Evolutionary conservation across 2,113 vertebrate genomes (phyloP).

Genomic region (Acanthochromis polyacanthus): DNA sequence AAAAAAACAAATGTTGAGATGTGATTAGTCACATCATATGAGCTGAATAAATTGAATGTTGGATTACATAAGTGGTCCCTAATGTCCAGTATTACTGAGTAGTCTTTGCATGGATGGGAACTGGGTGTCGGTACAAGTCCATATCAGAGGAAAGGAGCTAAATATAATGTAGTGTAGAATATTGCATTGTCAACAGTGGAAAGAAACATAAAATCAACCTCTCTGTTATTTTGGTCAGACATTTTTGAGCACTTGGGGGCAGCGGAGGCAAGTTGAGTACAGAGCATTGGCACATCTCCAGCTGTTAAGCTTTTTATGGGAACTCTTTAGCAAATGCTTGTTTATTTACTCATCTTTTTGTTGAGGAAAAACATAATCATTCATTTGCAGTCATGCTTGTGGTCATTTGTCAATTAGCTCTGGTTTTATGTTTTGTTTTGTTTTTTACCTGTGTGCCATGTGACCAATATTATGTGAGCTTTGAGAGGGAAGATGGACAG

Average conservation of each 20-base stretch:
- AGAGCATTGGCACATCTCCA: background rate
- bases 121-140: background rate
- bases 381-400: too few species aligned
- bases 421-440: too few species aligned
- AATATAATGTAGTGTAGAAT: background rate
- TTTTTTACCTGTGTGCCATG: too few species aligned
- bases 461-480: too few species aligned
- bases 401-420: too few species aligned
- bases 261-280: background rate
- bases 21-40: background rate
- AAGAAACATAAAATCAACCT: background rate
- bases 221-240: too few species aligned
- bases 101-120: too few species aligned
- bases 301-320: background rate
- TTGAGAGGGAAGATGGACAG: too few species aligned
- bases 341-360: too few species aligned
- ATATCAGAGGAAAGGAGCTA: background rate
- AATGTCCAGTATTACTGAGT: background rate
- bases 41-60: background rate
- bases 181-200: background rate
- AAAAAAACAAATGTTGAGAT: background rate
- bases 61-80: slow-evolving; percentile 4
- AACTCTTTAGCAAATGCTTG: too few species aligned
- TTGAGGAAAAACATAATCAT: too few species aligned
- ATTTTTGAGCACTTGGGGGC: background rate